Conservation (phyloP, 2,888 invertebrate genomes). For the Latheticus oryzae region DNA sequence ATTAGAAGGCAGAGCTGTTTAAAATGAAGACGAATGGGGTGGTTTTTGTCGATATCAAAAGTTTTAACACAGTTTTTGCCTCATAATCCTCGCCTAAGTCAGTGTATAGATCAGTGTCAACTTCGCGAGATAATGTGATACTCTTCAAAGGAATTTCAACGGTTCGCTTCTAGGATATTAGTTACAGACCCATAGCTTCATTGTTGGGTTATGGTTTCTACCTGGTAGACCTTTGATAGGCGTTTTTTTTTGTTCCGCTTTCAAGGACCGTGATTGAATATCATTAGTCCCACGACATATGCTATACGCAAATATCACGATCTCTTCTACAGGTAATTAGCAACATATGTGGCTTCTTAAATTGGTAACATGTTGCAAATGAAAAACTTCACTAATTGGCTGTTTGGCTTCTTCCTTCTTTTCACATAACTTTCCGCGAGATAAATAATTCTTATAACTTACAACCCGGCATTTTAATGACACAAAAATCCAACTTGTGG, state of each 20-base stretch:
- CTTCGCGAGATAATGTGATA: constrained; percentile 35
- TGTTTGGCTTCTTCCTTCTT: constrained; percentile 6
- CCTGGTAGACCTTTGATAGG: constrained; percentile 39
- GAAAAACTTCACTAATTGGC: constrained; percentile 29
- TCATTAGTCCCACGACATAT: constrained; percentile 40
- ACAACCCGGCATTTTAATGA: constrained; percentile 19
- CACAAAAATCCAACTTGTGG: constrained; percentile 24
- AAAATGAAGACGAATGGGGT: constrained; percentile 9
- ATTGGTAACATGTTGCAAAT: constrained; percentile 23
- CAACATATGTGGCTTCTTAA: constrained; percentile 19
- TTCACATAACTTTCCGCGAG: too few species aligned
- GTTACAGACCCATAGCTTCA: constrained; percentile 39
- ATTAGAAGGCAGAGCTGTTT: constrained; percentile 18
- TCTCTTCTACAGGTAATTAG: constrained; percentile 9
- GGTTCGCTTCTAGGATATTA: constrained; percentile 38
- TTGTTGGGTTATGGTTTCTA: constrained; percentile 43
- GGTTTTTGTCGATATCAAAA: constrained; percentile 17
- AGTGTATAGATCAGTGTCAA: constrained; percentile 35
- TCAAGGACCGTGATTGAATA: constrained; percentile 41
- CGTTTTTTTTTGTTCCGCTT: constrained; percentile 32
- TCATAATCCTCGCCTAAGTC: constrained; percentile 12
- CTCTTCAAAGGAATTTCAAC: constrained; percentile 42
- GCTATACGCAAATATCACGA: constrained; percentile 28
- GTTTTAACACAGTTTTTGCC: constrained; percentile 10
- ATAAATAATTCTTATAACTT: constrained; percentile 16